Evolutionary conservation across 1,140 invertebrate species (phyloP).

Genomic region (Neotoxoptera formosana): DNA sequence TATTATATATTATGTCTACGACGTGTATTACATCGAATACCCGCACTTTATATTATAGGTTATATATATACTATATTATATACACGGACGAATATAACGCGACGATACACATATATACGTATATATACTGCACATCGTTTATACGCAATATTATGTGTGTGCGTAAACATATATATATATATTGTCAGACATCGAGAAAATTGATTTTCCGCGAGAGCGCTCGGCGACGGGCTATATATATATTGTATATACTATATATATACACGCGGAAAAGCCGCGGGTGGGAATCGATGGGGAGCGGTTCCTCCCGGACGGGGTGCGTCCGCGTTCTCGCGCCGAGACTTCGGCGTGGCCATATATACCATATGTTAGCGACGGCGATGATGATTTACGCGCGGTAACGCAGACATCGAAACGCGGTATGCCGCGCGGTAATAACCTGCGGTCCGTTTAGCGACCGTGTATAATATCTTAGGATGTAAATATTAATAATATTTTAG

Average conservation of each 20-base stretch:
- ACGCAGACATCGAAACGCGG: no score
- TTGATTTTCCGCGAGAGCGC: slow-evolving; percentile 12
- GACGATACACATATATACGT: background rate
- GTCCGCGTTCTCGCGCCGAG: background rate
- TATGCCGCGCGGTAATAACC: background rate
- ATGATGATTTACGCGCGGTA: background rate
- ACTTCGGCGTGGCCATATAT: background rate
- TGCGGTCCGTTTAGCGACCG: no score
- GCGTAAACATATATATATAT: background rate
- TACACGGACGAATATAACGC: background rate
- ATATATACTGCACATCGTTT: no score
- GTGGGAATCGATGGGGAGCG: background rate
- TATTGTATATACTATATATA: background rate
- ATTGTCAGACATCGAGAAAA: background rate
- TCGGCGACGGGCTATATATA: background rate
- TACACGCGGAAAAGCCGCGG: background rate
- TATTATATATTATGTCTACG: no score
- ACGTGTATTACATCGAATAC: no score
- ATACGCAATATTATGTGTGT: background rate
- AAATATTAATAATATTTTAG: no score
- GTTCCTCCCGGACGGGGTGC: background rate
- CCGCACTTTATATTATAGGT: no score
- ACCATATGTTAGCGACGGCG: slow-evolving; percentile 26
- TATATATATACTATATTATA: no score
- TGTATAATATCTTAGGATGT: no score